phyloP scores from a whole-genome alignment of 53 echinoderm and acorn worm species.

The Pentamera pediparva region DNA sequence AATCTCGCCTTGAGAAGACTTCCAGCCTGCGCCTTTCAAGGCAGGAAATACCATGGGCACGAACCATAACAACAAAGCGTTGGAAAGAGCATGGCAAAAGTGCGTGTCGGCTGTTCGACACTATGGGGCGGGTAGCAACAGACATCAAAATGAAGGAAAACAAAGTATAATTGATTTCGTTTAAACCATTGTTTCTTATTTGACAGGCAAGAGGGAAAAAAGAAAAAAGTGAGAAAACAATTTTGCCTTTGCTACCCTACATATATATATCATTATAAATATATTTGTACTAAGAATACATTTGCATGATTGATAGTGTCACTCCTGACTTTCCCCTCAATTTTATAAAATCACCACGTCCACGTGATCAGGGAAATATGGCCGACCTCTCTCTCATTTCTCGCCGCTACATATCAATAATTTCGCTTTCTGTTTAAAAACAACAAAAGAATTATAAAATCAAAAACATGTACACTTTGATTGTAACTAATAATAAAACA shows the following conservation, averaged over 20 bases:
- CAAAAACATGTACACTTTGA: neutral
- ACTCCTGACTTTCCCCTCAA: conserved; percentile 7
- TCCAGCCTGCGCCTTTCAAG: no score
- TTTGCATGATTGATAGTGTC: conserved; percentile 33
- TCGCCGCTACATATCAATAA: neutral
- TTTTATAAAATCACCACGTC: conserved; percentile 14
- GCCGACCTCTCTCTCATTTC: no score
- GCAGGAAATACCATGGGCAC: no score
- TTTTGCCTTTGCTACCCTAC: conserved; percentile 34
- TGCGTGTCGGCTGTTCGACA: no score
- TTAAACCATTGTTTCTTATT: conserved; percentile 21
- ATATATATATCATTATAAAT: conserved; percentile 36
- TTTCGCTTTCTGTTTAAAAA: conserved; percentile 4
- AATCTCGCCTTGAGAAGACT: no score
- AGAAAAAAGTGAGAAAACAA: conserved; percentile 18
- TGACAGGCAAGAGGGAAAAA: conserved; percentile 28
- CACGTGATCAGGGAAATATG: conserved; percentile 1
- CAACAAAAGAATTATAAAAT: conserved; percentile 8
- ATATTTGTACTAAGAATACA: conserved; percentile 37
- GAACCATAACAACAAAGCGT: no score
- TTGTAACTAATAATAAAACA: no score
- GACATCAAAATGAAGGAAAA: no score
- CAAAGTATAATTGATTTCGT: no score
- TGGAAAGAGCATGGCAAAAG: no score
- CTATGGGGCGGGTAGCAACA: no score